Conservation (phyloP, 2,797 vertebrate genomes). For the Oreortyx pictus region DNA sequence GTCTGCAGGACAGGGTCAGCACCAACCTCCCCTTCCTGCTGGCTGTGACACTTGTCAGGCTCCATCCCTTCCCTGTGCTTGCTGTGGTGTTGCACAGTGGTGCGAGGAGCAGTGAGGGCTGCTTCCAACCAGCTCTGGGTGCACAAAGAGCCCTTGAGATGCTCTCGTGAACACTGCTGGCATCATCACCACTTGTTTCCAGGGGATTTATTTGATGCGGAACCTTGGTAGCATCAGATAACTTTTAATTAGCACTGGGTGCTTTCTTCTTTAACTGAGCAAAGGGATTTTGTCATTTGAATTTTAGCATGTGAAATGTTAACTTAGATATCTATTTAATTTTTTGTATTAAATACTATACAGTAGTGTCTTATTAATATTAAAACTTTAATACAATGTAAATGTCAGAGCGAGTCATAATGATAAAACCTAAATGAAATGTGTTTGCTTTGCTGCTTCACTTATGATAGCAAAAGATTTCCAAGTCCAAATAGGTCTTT, state of each 20-base stretch:
- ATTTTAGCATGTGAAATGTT: conserved; percentile 46
- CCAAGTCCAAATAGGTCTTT: neutral
- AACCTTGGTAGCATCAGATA: neutral
- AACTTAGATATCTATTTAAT: conserved; percentile 37
- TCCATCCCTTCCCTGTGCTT: neutral
- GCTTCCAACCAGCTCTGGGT: neutral
- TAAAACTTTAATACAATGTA: conserved; percentile 49
- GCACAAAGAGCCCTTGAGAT: neutral
- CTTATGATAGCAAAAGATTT: conserved; percentile 9
- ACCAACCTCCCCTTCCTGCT: neutral
- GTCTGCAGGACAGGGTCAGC: neutral
- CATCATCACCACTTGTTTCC: neutral
- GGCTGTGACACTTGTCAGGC: neutral
- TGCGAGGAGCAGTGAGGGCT: neutral
- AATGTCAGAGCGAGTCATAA: conserved; percentile 36
- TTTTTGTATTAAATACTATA: conserved; percentile 15
- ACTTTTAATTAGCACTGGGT: conserved; percentile 3
- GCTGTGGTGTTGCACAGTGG: neutral
- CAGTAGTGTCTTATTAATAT: conserved; percentile 9
- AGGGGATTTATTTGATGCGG: neutral
- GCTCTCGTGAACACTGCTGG: neutral
- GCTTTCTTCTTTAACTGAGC: conserved; percentile 3
- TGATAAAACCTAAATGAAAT: conserved; percentile 22
- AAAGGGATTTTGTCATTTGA: conserved; percentile 15
- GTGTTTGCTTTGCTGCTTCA: conserved; percentile 34